Base-by-base conservation (phyloP, 2,888 invertebrate species). In the Lepetodrilus schrolli region DNA sequence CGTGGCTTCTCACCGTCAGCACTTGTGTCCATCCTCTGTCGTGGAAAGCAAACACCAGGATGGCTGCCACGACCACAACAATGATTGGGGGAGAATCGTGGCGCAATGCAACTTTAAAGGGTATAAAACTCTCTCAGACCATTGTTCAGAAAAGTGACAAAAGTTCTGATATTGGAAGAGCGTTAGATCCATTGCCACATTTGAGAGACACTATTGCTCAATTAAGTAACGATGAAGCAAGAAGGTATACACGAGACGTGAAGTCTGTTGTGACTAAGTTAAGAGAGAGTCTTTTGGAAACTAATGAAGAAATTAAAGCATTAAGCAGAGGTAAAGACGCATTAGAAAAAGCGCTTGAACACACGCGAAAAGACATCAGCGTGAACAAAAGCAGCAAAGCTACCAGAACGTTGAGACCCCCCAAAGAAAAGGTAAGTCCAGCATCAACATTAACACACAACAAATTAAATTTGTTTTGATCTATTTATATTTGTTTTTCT, bases 241-340 rank as follows among this genome's bases (percentile, higher is more conserved):
- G 89, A 58, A 82, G 86, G 74, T 90, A 90, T 77, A 83, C 86
- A 71, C 74, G 90, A 73, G 87, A 89, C 76, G 87, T 88, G 3
- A 83, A 90, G 47, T 84, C 80, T 49, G 87, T 90, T 37, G 89
- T 89, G 8, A 86, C 86, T 38, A 83, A 86, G 74, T 83, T 90
- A n/a, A 78, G 90, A 74, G 88, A 90, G 80, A 87, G 88, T 77
- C 79, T 90, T 50, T 78, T 89, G 68, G 88, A 89, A 74, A 88
- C 89, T 47, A 90, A 90, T 78, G 89, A 90, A 79, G 90, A 90
- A 81, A 90, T 90, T 26, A 90, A 90, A 80, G 82, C 88, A 5
- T 78, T 90, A 21, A 88, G 85, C 3, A 80, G 89, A 69, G 87
- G 87, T 2, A 89, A 87, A 77, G 90, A 90, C 74, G 81, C 86